Evolutionary conservation across 2,888 invertebrate genomes (phyloP).

Genomic region (Melangyna quadrimaculata): DNA sequence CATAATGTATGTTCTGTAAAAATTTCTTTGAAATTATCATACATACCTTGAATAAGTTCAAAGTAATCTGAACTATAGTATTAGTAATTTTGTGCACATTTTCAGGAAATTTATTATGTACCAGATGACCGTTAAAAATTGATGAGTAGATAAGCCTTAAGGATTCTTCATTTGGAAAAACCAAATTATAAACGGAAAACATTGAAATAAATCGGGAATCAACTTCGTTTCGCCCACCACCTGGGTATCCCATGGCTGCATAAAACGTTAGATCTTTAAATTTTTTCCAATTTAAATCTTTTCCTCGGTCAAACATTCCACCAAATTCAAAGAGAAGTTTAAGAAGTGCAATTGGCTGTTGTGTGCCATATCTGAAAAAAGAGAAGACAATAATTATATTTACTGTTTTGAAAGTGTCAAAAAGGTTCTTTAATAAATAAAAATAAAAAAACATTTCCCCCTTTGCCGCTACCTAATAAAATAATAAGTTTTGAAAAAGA

Average conservation of each 20-base stretch:
- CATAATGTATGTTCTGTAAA: too few species aligned
- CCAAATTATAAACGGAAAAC: constrained; percentile 93
- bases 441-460: too few species aligned
- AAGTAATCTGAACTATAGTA: constrained; percentile 88
- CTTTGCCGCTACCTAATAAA: too few species aligned
- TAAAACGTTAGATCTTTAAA: constrained; percentile 90
- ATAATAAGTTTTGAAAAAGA: too few species aligned
- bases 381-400: background rate
- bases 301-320: constrained; percentile 94
- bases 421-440: too few species aligned
- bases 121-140: constrained; percentile 90
- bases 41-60: constrained; percentile 90
- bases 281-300: constrained; percentile 94
- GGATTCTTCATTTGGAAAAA: constrained; percentile 90
- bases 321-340: constrained; percentile 94
- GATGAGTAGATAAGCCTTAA: constrained; percentile 91
- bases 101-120: constrained; percentile 83
- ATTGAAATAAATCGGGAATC: constrained; percentile 95
- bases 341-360: constrained; percentile 95
- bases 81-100: constrained; percentile 86
- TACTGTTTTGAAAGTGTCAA: background rate
- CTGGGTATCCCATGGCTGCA: constrained; percentile 93
- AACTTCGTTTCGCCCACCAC: constrained; percentile 94
- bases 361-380: constrained; percentile 88
- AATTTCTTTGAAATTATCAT: constrained; percentile 15